These are phyloP conservation scores for Leucophenga montana DNA, from an alignment of 2,888 invertebrate genomes.

Conservation along the genomic window DNA sequence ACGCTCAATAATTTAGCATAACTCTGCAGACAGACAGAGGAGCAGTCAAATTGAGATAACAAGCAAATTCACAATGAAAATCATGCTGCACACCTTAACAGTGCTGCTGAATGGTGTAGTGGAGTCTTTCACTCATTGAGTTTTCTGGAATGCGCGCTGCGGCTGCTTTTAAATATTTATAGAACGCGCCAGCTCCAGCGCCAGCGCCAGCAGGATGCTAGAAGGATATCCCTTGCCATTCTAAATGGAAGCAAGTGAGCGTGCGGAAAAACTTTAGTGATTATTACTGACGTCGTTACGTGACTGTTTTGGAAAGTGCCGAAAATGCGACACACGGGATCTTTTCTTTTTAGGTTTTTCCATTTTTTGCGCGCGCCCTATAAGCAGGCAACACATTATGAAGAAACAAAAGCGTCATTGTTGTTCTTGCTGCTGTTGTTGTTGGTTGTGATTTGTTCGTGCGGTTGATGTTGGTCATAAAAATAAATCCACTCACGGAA, in stretches of 20 bases:
- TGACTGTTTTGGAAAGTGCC: slow-evolving; percentile 72
- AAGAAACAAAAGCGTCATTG: slow-evolving; percentile 41
- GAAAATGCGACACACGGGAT: slow-evolving; percentile 66
- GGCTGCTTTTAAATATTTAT: slow-evolving; percentile 57
- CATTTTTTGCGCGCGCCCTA: slow-evolving; percentile 8
- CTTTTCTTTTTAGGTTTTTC: slow-evolving; percentile 28
- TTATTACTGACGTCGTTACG: slow-evolving; percentile 73
- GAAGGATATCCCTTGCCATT: slow-evolving; percentile 13
- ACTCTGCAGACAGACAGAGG: slow-evolving; percentile 35
- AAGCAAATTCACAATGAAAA: slow-evolving; percentile 25
- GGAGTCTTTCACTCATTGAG: no score
- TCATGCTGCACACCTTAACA: slow-evolving; percentile 37
- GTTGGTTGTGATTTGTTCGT: slow-evolving; percentile 54
- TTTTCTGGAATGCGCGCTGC: slow-evolving; percentile 21
- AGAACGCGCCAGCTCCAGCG: slow-evolving; percentile 43
- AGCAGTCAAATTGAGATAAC: background rate
- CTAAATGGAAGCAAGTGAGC: slow-evolving; percentile 36
- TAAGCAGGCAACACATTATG: slow-evolving; percentile 48
- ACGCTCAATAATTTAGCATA: slow-evolving; percentile 65
- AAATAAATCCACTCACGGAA: slow-evolving; percentile 57
- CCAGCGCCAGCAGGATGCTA: background rate
- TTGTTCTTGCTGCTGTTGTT: slow-evolving; percentile 42
- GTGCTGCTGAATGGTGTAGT: slow-evolving; percentile 9
- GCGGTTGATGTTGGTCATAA: slow-evolving; percentile 47
- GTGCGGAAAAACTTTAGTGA: slow-evolving; percentile 70